Conservation (phyloP, 2,113 vertebrate genomes). For the Gymnobelideus leadbeateri region DNA sequence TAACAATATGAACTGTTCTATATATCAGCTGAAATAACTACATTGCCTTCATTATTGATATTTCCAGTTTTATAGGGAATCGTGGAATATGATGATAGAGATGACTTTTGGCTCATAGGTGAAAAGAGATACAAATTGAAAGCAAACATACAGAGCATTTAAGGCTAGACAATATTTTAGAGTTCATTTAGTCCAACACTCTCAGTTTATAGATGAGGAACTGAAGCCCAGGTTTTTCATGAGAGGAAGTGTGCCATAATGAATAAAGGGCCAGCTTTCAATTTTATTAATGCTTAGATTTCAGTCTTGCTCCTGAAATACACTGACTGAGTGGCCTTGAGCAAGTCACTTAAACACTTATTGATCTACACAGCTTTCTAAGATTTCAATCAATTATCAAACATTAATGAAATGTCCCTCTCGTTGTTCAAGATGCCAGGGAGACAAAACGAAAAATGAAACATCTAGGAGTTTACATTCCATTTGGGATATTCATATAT, state of each 20-base stretch:
- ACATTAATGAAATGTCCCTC: neutral
- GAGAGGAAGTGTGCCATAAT: neutral
- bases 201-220: neutral
- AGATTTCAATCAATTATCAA: neutral
- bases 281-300: neutral
- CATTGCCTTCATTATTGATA: constrained; percentile 63
- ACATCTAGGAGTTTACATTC: neutral
- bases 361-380: neutral
- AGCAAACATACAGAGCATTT: constrained; percentile 1
- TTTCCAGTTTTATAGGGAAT: constrained; percentile 14
- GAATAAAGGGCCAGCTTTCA: neutral
- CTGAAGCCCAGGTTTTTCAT: constrained; percentile 3
- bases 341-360: neutral
- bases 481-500: neutral
- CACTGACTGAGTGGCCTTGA: neutral
- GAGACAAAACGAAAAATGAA: neutral
- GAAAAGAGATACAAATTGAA: constrained; percentile 11
- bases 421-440: neutral
- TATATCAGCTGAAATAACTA: constrained; percentile 69
- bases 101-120: neutral
- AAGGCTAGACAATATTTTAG: neutral
- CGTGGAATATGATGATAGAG: neutral
- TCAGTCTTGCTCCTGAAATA: neutral
- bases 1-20: constrained; percentile 70
- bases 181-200: neutral